phyloP scores from a whole-genome alignment of 2,113 vertebrate species.

The Phaethornis superciliosus region DNA sequence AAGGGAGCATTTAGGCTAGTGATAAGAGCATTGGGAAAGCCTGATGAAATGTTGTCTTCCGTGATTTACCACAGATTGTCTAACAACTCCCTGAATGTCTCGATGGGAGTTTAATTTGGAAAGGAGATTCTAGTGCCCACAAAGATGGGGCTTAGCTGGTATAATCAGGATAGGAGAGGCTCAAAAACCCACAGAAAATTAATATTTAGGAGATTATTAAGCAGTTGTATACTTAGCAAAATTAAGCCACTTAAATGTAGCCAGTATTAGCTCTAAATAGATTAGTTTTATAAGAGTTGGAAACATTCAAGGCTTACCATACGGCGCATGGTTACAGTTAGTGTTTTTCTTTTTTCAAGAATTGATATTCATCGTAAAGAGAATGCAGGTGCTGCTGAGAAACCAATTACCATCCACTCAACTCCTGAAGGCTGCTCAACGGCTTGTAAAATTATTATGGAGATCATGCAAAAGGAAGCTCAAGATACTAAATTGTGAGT shows the following conservation, averaged over 20 bases:
- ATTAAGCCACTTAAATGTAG: neutral
- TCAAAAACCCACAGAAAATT: neutral
- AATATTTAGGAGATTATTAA: neutral
- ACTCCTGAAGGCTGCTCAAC: conserved; percentile 94
- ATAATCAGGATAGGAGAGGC: neutral
- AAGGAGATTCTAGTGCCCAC: neutral
- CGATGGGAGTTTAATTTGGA: neutral
- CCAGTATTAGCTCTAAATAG: neutral
- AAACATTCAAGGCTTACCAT: neutral
- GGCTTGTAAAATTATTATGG: conserved; percentile 95
- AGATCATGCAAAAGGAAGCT: conserved; percentile 99
- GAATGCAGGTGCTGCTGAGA: conserved; percentile 96
- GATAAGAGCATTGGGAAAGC: neutral
- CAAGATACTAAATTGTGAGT: conserved; percentile 97
- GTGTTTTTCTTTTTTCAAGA: conserved; percentile 71
- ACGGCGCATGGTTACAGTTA: neutral
- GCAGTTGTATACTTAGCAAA: neutral
- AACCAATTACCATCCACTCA: conserved; percentile 97
- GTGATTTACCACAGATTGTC: neutral
- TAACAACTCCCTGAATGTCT: neutral
- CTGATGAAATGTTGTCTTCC: neutral
- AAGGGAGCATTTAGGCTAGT: neutral
- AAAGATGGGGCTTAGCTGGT: neutral
- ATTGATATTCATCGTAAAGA: conserved; percentile 99
- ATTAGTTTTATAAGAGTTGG: neutral